phyloP scores from a whole-genome alignment of 64 coral and sea anemone species.

The Hydrozoanthus tunicans region DNA sequence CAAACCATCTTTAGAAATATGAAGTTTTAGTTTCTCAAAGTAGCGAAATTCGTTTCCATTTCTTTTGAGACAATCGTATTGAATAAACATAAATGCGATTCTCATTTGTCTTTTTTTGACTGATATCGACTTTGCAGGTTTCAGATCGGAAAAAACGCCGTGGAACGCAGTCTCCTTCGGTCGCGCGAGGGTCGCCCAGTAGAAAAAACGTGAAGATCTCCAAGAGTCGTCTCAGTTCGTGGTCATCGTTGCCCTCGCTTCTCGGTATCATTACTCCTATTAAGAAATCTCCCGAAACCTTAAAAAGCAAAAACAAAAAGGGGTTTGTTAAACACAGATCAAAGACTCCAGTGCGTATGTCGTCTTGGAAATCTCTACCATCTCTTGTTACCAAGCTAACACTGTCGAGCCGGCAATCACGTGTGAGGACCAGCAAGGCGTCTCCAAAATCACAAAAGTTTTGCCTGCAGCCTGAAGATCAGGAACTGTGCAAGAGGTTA shows the following conservation, averaged over 20 bases:
- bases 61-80: background rate
- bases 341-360: background rate
- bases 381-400: conserved; percentile 8
- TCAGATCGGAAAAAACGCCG: conserved; percentile 6
- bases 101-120: background rate
- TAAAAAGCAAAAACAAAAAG: background rate
- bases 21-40: background rate
- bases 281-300: conserved; percentile 21
- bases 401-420: background rate
- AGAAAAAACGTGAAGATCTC: background rate
- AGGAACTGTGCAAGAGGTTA: conserved; percentile 16
- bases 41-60: background rate
- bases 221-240: conserved; percentile 3
- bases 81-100: too few species aligned
- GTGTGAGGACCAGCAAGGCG: background rate
- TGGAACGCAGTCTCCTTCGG: background rate
- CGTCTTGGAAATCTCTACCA: conserved; percentile 23
- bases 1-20: background rate
- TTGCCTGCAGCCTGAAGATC: background rate
- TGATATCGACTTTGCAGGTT: conserved; percentile 2
- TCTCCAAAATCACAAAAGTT: background rate
- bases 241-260: conserved; percentile 31
- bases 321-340: background rate
- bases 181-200: background rate
- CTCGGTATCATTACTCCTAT: background rate